Conservation (phyloP, 2,113 vertebrate genomes). For the Typhlomys cinereus region DNA sequence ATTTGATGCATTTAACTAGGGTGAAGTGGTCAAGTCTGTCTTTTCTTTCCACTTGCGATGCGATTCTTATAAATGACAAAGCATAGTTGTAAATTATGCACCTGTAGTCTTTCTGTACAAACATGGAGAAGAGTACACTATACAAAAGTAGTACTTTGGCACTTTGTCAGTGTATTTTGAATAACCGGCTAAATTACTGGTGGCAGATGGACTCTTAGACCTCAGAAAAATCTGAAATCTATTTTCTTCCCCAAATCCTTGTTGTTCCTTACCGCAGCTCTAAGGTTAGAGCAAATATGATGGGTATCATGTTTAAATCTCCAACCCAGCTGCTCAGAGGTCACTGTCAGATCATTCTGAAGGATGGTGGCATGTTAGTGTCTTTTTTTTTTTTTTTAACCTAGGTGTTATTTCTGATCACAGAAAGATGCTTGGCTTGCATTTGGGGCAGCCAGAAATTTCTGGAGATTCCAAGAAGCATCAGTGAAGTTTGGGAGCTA, state of each 20-base stretch:
- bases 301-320: neutral
- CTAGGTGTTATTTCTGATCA: neutral
- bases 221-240: neutral
- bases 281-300: neutral
- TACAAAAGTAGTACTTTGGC: neutral
- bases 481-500: neutral
- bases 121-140: neutral
- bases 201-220: neutral
- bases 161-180: neutral
- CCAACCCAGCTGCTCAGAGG: accelerated
- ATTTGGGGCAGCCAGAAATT: neutral
- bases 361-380: neutral
- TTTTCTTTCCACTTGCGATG: neutral
- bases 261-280: neutral
- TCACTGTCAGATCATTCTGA: neutral
- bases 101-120: neutral
- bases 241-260: neutral
- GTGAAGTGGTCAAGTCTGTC: neutral
- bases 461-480: neutral
- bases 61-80: neutral
- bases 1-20: neutral
- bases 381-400: neutral
- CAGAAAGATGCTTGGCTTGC: neutral
- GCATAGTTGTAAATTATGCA: neutral
- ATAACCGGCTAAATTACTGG: neutral